phyloP scores from a whole-genome alignment of 2,888 invertebrate species.

The Oscheius myriophilus region DNA sequence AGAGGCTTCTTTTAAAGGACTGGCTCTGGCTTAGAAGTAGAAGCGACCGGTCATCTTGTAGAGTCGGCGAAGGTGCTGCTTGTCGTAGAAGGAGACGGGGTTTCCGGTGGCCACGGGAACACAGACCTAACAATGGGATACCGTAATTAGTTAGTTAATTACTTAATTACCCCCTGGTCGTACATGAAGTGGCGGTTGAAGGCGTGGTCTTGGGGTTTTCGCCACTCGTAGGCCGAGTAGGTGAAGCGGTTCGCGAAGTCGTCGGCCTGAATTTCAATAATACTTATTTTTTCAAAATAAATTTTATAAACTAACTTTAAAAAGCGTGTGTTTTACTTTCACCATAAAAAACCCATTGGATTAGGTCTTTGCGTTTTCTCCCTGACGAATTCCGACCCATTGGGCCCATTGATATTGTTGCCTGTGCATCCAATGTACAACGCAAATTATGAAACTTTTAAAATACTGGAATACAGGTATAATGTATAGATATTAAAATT shows the following conservation, averaged over 20 bases:
- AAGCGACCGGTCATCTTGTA: constrained; percentile 68
- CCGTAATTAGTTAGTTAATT: background rate
- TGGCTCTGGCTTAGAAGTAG: constrained; percentile 42
- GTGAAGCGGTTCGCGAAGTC: constrained; percentile 68
- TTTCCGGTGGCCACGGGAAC: constrained; percentile 48
- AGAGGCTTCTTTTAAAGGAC: background rate
- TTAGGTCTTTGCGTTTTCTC: too few species aligned
- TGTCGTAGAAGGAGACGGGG: constrained; percentile 54
- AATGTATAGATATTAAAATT: too few species aligned
- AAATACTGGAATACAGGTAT: too few species aligned
- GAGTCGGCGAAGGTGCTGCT: constrained; percentile 53
- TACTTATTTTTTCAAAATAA: background rate
- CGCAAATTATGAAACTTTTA: too few species aligned
- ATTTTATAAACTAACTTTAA: too few species aligned
- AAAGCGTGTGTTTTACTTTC: too few species aligned
- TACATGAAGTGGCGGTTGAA: constrained; percentile 69
- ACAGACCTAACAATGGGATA: constrained; percentile 35
- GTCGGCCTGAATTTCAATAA: constrained; percentile 53
- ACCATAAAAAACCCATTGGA: too few species aligned
- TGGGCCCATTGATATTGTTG: too few species aligned
- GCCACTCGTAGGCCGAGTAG: constrained; percentile 69
- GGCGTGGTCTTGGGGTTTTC: constrained; percentile 67
- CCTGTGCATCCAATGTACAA: too few species aligned
- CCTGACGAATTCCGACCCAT: background rate
- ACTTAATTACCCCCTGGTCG: constrained; percentile 46